Conservation (phyloP, 2,113 vertebrate genomes). For the Oryzias javanicus region DNA sequence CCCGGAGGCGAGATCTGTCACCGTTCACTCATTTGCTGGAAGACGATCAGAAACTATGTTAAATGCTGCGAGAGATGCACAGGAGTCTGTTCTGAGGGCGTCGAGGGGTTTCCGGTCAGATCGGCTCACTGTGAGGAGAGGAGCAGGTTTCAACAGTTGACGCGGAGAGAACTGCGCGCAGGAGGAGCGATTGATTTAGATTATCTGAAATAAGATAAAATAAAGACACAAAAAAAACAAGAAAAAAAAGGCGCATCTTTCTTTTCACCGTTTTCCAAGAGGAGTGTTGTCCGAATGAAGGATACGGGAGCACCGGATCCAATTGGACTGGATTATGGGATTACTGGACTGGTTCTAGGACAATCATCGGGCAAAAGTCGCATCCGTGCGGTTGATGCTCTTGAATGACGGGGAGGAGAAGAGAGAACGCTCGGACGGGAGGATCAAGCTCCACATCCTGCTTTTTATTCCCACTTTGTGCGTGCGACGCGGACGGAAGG, state of each 20-base stretch:
- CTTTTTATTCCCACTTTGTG: slow-evolving; percentile 56
- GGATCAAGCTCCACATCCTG: slow-evolving; percentile 40
- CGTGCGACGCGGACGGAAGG: slow-evolving; percentile 43
- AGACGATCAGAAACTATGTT: slow-evolving; percentile 92
- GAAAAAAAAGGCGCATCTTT: slow-evolving; percentile 6
- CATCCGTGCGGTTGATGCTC: slow-evolving; percentile 58
- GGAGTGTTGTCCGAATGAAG: slow-evolving; percentile 63
- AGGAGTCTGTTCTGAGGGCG: slow-evolving; percentile 58
- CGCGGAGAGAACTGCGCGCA: slow-evolving; percentile 70
- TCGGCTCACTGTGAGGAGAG: slow-evolving; percentile 61
- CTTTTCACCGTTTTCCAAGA: slow-evolving; percentile 12
- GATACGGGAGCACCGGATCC: slow-evolving; percentile 58
- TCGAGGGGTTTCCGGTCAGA: slow-evolving; percentile 84
- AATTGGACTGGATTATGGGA: slow-evolving; percentile 75
- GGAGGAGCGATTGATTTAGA: slow-evolving; percentile 70
- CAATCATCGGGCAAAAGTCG: slow-evolving; percentile 72
- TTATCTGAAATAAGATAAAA: slow-evolving; percentile 54
- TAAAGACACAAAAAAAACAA: slow-evolving; percentile 16
- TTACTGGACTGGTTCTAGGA: slow-evolving; percentile 75
- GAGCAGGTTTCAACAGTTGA: slow-evolving; percentile 75
- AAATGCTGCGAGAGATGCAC: slow-evolving; percentile 91
- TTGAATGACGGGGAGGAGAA: slow-evolving; percentile 64
- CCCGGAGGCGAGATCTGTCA: slow-evolving; percentile 77
- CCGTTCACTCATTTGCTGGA: slow-evolving; percentile 83
- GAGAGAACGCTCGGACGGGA: slow-evolving; percentile 62